Evolutionary conservation across 1,140 invertebrate genomes (phyloP).

Genomic region (Drosophila tani): DNA sequence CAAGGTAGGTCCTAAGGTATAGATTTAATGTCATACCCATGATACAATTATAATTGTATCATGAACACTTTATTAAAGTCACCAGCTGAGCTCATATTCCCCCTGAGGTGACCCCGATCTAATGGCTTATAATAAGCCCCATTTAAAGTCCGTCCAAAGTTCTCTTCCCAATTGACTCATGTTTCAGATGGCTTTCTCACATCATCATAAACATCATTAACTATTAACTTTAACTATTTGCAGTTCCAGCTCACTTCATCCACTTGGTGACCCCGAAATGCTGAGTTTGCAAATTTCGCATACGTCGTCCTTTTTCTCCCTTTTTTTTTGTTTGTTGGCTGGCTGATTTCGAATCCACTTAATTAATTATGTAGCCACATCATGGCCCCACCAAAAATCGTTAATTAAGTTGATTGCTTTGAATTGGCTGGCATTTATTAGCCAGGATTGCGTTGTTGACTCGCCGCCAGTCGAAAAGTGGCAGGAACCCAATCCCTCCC

Average conservation of each 20-base stretch:
- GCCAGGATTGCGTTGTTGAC: conserved; percentile 66
- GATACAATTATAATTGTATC: no score
- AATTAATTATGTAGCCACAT: conserved; percentile 78
- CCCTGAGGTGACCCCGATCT: neutral
- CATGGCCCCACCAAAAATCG: conserved; percentile 66
- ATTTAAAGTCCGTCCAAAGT: neutral
- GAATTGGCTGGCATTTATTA: conserved; percentile 78
- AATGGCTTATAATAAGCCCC: neutral
- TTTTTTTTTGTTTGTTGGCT: conserved; percentile 35
- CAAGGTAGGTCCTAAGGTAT: no score
- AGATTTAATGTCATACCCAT: no score
- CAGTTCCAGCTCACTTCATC: neutral
- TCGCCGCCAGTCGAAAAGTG: conserved; percentile 58
- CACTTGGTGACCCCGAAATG: conserved; percentile 28
- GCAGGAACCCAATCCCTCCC: neutral
- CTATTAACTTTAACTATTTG: conserved; percentile 17
- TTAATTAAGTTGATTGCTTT: conserved; percentile 82
- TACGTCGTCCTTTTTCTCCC: conserved; percentile 3
- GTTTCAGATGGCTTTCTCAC: conserved; percentile 6
- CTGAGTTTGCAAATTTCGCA: conserved; percentile 21
- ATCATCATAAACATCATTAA: conserved; percentile 16
- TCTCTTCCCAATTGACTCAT: conserved; percentile 1
- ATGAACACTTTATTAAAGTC: no score
- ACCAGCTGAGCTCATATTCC: neutral
- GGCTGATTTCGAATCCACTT: conserved; percentile 42